phyloP scores from a whole-genome alignment of 1,140 invertebrate species.

The Solenopsis invicta region DNA sequence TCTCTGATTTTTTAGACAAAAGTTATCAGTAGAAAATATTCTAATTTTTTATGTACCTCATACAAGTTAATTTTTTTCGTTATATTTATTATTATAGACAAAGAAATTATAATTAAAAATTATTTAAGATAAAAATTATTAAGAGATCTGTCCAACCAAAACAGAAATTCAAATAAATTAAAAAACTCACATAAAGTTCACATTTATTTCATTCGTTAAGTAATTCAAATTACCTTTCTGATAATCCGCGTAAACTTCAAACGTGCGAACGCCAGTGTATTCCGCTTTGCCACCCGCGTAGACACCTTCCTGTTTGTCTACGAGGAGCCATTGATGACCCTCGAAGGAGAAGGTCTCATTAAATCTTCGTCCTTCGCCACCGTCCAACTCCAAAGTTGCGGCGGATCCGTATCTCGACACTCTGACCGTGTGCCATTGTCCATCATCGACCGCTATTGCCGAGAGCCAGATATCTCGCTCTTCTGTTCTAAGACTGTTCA shows the following conservation, averaged over 20 bases:
- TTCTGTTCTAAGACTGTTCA: slow-evolving; percentile 96
- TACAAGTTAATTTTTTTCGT: slow-evolving; percentile 4
- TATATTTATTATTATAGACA: not conserved
- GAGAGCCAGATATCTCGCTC: slow-evolving; percentile 96
- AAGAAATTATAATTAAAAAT: slow-evolving; percentile 4
- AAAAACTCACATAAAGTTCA: not conserved
- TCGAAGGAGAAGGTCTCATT: slow-evolving; percentile 97
- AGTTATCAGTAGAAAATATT: not conserved
- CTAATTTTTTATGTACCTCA: not conserved
- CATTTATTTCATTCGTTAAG: not conserved
- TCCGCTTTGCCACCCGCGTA: slow-evolving; percentile 98
- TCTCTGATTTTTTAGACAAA: slow-evolving; percentile 1
- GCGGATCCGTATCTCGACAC: slow-evolving; percentile 96
- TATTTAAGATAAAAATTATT: not conserved
- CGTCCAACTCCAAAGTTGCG: slow-evolving; percentile 97
- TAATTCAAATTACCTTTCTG: slow-evolving; percentile 91
- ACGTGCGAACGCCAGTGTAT: slow-evolving; percentile 96
- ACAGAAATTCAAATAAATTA: not conserved
- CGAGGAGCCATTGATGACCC: slow-evolving; percentile 96
- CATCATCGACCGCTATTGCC: slow-evolving; percentile 96
- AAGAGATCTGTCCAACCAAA: not conserved
- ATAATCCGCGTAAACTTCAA: slow-evolving; percentile 98
- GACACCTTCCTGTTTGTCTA: slow-evolving; percentile 97
- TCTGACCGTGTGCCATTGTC: slow-evolving; percentile 98
- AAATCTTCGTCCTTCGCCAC: slow-evolving; percentile 97